phyloP scores from a whole-genome alignment of 2,888 invertebrate genomes.

The Caenorhabditis wallacei region DNA sequence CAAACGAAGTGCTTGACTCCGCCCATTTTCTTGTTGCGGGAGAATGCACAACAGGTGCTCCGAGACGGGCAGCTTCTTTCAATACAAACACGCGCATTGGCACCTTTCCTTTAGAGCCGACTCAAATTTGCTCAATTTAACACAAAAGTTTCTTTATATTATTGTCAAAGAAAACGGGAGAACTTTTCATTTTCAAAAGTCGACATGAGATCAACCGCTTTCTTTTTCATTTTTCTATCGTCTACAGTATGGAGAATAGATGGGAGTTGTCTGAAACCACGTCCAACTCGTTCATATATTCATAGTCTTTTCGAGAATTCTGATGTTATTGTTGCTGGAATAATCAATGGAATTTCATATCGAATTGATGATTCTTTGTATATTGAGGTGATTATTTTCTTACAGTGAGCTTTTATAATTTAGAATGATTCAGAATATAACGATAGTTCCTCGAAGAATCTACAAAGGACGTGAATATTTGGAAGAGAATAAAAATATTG shows the following conservation, averaged over 20 bases:
- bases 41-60: conserved; percentile 58
- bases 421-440: conserved; percentile 21
- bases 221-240: conserved; percentile 7
- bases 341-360: conserved; percentile 46
- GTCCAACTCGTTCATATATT: conserved; percentile 55
- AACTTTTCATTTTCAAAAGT: conserved; percentile 32
- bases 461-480: conserved; percentile 66
- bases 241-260: conserved; percentile 9
- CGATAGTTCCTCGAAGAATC: conserved; percentile 47
- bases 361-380: conserved; percentile 29
- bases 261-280: conserved; percentile 44
- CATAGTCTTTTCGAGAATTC: conserved; percentile 55
- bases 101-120: conserved; percentile 39
- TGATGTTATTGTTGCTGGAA: conserved; percentile 41
- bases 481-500: conserved; percentile 23
- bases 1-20: conserved; percentile 6
- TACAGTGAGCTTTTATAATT: background rate
- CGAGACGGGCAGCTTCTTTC: conserved; percentile 52
- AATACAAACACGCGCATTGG: conserved; percentile 58
- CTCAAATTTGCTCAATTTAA: conserved; percentile 46
- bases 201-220: conserved; percentile 37
- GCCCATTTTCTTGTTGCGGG: conserved; percentile 35
- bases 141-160: conserved; percentile 21
- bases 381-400: conserved; percentile 21
- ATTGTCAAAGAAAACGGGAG: conserved; percentile 30